Base-by-base conservation (phyloP, 1,140 invertebrate genomes). In the Sitophilus oryzae region DNA sequence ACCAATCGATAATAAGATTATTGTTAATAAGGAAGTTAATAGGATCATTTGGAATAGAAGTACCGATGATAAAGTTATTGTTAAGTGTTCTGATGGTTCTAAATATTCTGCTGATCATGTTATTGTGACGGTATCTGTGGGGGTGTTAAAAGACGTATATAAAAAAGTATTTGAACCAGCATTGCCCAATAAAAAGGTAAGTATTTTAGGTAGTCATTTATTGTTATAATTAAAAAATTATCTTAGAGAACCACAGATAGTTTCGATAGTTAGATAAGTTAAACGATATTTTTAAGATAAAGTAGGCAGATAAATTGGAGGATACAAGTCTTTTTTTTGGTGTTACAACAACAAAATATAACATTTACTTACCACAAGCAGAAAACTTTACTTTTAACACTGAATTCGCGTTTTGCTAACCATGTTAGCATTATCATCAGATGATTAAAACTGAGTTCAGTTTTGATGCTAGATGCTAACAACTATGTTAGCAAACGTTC, bases 51-150 rank as follows among this genome's bases (percentile, higher is more conserved):
- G 59, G 61, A 42, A 56, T 11, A 47, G 53, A 25, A 19, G 52
- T 35, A 21, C 80, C 68, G 41, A 82, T 10, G 41, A 40, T 14
- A 18, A 25, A 36, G 61, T 63, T 10, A 40, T 30, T 19, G 57
- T 64, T 15, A 45, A 48, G 20, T 59, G 56, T 60, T 74, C 71
- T 41, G 81, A 84, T 60, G 82, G 81, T 0, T 73, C 77, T 44
- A 43, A 71, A 1, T 79, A 79, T 56, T 62, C 68, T 1, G 79
- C 82, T 4, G 81, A 84, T 63, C 80, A 83, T 68, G 79, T 84
- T 0, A 82, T 89, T 41, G 74, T 84, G 8, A 86, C 85, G 1
- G 70, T 82, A 0, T 82, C 84, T 0, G 52, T 89, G 30, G 85
- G 82, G 6, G 84, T 87, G 8, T 64, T 89, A 1, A 86, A 87